phyloP scores from a whole-genome alignment of 2,797 vertebrate genomes.

The Manis crassicaudata region DNA sequence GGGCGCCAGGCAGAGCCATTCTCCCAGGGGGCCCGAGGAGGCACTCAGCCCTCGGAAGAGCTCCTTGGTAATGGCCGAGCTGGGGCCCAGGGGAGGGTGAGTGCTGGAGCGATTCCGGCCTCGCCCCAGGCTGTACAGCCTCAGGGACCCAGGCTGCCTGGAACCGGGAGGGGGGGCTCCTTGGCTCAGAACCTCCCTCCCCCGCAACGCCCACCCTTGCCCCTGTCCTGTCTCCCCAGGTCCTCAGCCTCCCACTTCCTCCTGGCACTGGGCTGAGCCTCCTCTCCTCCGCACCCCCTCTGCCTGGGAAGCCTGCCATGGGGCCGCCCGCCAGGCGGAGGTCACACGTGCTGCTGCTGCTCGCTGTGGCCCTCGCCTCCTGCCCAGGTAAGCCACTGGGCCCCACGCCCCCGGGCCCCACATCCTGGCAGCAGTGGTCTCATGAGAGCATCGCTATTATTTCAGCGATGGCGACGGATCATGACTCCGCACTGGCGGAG shows the following conservation, averaged over 20 bases:
- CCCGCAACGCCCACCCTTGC: not conserved
- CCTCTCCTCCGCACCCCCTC: not conserved
- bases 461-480: not conserved
- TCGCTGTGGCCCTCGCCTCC: not conserved
- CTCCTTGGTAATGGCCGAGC: slow-evolving; percentile 40
- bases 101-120: not conserved
- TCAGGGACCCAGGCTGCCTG: not conserved
- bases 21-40: slow-evolving; percentile 29
- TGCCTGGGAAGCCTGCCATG: slow-evolving; percentile 67
- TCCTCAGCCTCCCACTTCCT: not conserved
- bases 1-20: slow-evolving; percentile 26
- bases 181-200: not conserved
- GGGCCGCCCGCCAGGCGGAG: slow-evolving; percentile 67
- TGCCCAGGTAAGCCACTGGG: slow-evolving; percentile 81
- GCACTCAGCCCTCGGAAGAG: not conserved
- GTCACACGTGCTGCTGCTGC: slow-evolving; percentile 16
- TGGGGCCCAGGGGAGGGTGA: not conserved
- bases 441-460: fast-evolving
- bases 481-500: not conserved
- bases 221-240: slow-evolving; percentile 43
- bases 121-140: not conserved
- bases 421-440: too few relatives aligned
- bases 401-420: not conserved
- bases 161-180: not conserved
- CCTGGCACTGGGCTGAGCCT: not conserved